phyloP scores from a whole-genome alignment of 2,888 invertebrate genomes.

The Dryobota labecula region DNA sequence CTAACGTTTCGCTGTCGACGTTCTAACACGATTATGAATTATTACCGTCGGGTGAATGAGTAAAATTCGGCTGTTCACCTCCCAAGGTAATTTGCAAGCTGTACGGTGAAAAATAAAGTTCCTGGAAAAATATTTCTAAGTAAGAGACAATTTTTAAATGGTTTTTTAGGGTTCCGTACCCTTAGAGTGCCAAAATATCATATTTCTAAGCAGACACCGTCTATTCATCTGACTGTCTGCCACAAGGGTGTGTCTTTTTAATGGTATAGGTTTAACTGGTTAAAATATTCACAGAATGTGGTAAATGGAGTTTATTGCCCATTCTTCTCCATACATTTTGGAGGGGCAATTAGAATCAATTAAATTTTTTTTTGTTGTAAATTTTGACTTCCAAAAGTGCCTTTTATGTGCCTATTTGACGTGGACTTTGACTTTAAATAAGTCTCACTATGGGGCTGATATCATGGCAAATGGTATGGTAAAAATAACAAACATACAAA shows the following conservation, averaged over 20 bases:
- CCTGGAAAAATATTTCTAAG: slow-evolving; percentile 32
- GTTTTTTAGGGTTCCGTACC: not conserved
- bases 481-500: not conserved
- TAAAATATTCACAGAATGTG: not conserved
- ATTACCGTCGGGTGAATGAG: slow-evolving; percentile 69
- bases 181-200: rapidly evolving
- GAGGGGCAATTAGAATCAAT: no score
- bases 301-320: no score
- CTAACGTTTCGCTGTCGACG: slow-evolving; percentile 67
- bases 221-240: not conserved
- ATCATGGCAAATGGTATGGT: no score
- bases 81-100: slow-evolving; percentile 61
- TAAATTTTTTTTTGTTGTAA: no score
- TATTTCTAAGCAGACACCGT: no score
- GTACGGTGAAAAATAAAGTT: slow-evolving; percentile 53
- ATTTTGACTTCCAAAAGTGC: no score
- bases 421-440: no score
- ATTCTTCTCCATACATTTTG: no score
- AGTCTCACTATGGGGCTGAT: no score
- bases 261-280: not conserved
- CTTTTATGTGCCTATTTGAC: no score
- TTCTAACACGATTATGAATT: slow-evolving; percentile 72
- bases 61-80: slow-evolving; percentile 66
- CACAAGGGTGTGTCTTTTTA: not conserved
- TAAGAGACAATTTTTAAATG: slow-evolving; percentile 22